These are phyloP conservation scores for Mus pahari DNA, from an alignment of 2,113 vertebrate species.

Conservation along the genomic window DNA sequence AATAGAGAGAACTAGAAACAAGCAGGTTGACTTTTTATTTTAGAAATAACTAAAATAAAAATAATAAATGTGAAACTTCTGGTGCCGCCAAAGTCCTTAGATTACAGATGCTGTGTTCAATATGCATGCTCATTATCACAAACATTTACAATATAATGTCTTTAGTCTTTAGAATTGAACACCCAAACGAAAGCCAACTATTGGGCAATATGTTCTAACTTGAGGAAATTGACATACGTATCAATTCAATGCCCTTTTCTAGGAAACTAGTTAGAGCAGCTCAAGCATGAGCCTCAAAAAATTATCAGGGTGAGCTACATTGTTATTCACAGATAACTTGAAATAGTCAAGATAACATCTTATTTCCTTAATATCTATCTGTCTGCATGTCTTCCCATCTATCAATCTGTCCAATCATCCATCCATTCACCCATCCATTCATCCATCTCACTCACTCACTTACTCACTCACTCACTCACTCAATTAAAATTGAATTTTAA, in stretches of 20 bases:
- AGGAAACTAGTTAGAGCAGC: background rate
- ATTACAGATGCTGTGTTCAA: background rate
- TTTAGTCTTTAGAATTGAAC: background rate
- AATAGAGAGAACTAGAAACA: background rate
- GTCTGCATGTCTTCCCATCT: no score
- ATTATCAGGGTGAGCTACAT: background rate
- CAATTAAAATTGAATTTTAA: background rate
- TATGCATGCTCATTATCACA: background rate
- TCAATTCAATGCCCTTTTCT: background rate
- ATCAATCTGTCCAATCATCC: background rate
- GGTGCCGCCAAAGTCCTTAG: background rate
- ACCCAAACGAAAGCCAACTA: background rate
- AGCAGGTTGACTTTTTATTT: background rate
- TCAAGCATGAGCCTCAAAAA: background rate
- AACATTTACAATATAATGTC: background rate
- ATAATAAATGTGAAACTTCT: background rate
- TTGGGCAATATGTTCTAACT: background rate
- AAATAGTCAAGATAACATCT: background rate
- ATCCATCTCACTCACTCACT: background rate
- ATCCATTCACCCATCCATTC: background rate
- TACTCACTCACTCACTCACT: background rate
- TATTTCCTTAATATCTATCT: background rate
- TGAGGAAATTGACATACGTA: background rate
- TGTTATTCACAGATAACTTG: background rate
- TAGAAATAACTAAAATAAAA: background rate